These are phyloP conservation scores for Sinotaia quadrata DNA, from an alignment of 2,888 invertebrate species.

Conservation along the genomic window DNA sequence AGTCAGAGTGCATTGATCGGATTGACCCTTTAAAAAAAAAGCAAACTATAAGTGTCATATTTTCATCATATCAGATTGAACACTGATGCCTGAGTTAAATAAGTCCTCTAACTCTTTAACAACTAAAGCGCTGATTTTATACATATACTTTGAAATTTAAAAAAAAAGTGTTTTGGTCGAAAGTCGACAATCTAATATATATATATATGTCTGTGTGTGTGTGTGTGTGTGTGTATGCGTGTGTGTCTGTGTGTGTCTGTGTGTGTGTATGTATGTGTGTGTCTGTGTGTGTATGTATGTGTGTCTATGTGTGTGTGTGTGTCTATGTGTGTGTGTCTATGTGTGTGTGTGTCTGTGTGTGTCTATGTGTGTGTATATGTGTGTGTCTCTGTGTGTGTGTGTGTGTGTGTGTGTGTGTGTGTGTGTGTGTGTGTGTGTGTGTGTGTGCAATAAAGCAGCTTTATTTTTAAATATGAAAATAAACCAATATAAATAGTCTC, in stretches of 20 bases:
- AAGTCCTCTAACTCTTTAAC: no score
- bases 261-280: background rate
- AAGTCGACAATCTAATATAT: no score
- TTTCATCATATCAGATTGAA: no score
- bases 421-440: slow-evolving; percentile 13
- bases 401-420: slow-evolving; percentile 1
- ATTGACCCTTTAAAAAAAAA: no score
- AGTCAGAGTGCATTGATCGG: no score
- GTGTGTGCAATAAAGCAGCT: background rate
- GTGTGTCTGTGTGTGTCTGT: background rate
- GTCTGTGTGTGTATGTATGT: slow-evolving; percentile 3
- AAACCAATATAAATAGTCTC: no score
- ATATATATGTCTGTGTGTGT: background rate
- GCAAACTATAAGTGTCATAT: no score
- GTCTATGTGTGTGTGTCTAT: background rate
- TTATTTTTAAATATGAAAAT: background rate
- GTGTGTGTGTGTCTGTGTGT: background rate
- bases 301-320: background rate
- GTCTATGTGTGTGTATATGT: background rate
- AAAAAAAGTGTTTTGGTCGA: no score
- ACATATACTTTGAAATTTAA: no score
- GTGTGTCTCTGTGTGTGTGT: slow-evolving; percentile 5
- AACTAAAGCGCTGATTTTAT: no score
- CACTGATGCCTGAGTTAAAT: no score
- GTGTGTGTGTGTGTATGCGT: slow-evolving; percentile 10